Evolutionary conservation across 2,797 vertebrate genomes (phyloP).

Genomic region (Hafferia zeledoni): DNA sequence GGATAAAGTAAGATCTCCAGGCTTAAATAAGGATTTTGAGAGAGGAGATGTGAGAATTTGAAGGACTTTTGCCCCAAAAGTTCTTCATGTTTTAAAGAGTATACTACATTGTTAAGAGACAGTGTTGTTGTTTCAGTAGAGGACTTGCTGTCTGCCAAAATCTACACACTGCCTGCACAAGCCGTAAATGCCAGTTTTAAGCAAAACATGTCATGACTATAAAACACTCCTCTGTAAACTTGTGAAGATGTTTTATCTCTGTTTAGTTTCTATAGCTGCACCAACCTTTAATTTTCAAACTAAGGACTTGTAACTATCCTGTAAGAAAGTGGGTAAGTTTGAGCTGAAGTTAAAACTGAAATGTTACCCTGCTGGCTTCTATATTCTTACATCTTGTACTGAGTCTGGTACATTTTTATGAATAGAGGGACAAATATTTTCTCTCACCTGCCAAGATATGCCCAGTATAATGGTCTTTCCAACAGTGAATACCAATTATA

Average conservation of each 20-base stretch:
- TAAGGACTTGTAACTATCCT: background rate
- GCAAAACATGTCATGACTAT: conserved; percentile 16
- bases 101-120: background rate
- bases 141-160: background rate
- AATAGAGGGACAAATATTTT: conserved; percentile 2
- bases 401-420: conserved; percentile 26
- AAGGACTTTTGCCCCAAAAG: background rate
- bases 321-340: background rate
- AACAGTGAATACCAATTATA: background rate
- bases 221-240: conserved; percentile 19
- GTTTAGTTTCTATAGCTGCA: background rate
- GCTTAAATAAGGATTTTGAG: background rate
- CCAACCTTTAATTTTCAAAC: conserved; percentile 15
- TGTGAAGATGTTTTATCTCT: conserved; percentile 2
- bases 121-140: background rate
- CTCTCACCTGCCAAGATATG: background rate
- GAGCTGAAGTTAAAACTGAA: conserved; percentile 1
- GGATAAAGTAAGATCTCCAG: background rate
- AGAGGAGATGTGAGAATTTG: background rate
- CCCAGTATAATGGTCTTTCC: background rate
- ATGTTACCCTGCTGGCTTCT: background rate
- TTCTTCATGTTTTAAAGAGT: background rate
- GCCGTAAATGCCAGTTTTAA: conserved; percentile 48
- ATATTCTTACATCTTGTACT: background rate
- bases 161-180: background rate